phyloP scores from a whole-genome alignment of 1,140 invertebrate genomes.

The Drosophila sulfurigaster region DNA sequence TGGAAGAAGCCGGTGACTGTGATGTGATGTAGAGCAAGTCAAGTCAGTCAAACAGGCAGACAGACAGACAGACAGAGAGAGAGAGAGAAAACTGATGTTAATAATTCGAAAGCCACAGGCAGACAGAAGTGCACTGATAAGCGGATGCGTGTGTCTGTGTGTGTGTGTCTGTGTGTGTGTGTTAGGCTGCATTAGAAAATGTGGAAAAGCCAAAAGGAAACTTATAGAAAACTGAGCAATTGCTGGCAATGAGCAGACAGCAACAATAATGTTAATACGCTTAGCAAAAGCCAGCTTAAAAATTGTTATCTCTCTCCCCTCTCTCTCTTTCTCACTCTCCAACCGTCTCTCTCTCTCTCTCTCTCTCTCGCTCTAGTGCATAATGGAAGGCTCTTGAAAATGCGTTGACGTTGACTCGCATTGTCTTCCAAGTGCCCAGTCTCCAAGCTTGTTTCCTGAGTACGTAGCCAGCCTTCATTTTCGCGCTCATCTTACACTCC shows the following conservation, averaged over 20 bases:
- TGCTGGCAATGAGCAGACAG: conserved; percentile 43
- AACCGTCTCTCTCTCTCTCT: not conserved
- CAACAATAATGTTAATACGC: conserved; percentile 52
- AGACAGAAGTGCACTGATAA: conserved; percentile 28
- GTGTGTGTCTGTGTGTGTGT: not conserved
- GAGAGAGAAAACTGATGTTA: conserved; percentile 10
- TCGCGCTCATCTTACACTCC: conserved; percentile 16
- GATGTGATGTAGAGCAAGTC: conserved; percentile 10
- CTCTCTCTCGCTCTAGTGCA: conserved; percentile 23
- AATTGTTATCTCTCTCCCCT: conserved; percentile 11
- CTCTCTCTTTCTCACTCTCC: not conserved
- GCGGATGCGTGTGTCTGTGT: conserved; percentile 14
- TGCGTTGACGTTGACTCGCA: conserved; percentile 60
- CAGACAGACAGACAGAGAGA: too few species aligned
- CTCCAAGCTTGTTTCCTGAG: conserved; percentile 2
- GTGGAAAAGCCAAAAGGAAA: conserved; percentile 16
- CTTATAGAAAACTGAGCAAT: conserved; percentile 39
- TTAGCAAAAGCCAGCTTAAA: conserved; percentile 61
- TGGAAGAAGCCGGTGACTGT: not conserved
- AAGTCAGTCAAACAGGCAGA: conserved; percentile 22
- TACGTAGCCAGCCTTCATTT: conserved; percentile 12
- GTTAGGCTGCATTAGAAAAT: conserved; percentile 1
- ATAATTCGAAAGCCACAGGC: conserved; percentile 40
- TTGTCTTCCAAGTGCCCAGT: conserved; percentile 54
- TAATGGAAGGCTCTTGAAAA: conserved; percentile 55